Evolutionary conservation across 2,888 invertebrate genomes (phyloP), one percentile per base, ranked within the genome.

Genomic region (Scrobipalpa atriplicella): DNA sequence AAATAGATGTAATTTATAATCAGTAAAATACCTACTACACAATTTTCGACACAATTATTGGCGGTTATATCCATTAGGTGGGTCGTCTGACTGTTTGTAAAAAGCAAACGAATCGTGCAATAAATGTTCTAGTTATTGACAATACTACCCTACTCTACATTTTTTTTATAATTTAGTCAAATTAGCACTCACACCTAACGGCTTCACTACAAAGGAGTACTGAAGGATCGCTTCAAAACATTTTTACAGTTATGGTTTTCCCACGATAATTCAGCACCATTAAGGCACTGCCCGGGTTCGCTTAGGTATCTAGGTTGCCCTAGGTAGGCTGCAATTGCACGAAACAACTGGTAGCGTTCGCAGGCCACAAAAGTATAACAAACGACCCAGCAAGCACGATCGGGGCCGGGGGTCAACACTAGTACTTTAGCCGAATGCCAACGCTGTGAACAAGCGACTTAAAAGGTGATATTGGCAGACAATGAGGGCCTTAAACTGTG

Each of bases 291-390:
- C 70, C 70, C 73, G 66, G 66, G 71, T 70, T 71, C 70, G 73
- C 75, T 73, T 75, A 73, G 78, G 78, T 81, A 82, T 82, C 78
- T 83, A 76, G 80, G 81, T 78, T 72, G 69, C 58, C 58, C 71
- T 75, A 72, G 68, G 64, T 66, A 80, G 78, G 73, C 68, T 68
- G 70, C 81, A 85, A 84, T 84, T 82, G 83, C 78, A 80, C 80
- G 80, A 78, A 84, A 82, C 82, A 81, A 84, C 83, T 83, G 80
- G 87, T 86, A 85, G 85, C 84, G 82, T 84, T 86, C 79, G 84
- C 78, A 78, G 81, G 79, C 81, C 77, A 81, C 81, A 82, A 83
- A 87, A 85, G 86, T 85, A 79, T 79, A 83, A 86, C 83, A 82
- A 87, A 80, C 82, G 80, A 79, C 76, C 76, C 69, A 71, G 76